Conservation (phyloP, 2,113 vertebrate species). For the Semicossyphus pulcher region DNA sequence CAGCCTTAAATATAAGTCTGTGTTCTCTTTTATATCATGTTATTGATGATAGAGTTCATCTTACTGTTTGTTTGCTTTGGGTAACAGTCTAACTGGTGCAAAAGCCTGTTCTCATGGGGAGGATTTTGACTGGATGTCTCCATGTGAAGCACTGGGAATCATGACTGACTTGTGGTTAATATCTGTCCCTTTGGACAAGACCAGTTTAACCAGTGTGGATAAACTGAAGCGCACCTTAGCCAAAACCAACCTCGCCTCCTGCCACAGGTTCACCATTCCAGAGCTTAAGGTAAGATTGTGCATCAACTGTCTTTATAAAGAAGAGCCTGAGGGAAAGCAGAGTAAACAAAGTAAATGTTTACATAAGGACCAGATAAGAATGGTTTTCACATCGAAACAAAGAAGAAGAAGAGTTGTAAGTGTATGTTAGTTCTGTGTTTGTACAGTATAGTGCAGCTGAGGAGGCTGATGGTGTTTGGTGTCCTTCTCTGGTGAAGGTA, state of each 20-base stretch:
- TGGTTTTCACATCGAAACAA: too few relatives aligned
- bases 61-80: conserved; percentile 12
- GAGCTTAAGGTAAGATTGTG: conserved; percentile 90
- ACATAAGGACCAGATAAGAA: background rate
- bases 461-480: conserved; percentile 75
- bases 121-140: conserved; percentile 15
- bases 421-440: conserved; percentile 14
- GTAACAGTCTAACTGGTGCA: conserved; percentile 32
- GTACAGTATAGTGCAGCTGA: conserved; percentile 47
- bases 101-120: conserved; percentile 21
- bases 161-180: conserved; percentile 96
- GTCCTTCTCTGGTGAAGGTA: conserved; percentile 72
- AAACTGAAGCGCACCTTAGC: conserved; percentile 88
- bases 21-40: too few relatives aligned
- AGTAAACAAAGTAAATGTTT: background rate
- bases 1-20: background rate
- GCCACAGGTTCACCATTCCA: conserved; percentile 91
- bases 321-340: background rate
- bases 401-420: background rate
- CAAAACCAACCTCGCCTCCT: conserved; percentile 88
- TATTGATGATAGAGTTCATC: too few relatives aligned
- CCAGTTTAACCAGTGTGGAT: conserved; percentile 88
- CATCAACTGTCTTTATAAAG: background rate
- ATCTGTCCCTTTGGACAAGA: conserved; percentile 93
- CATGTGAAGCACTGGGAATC: conserved; percentile 38